A percentile compares a stretch with the other conserved stretches of the same genome.
These are phyloP conservation scores for Allobates femoralis DNA, from an alignment of 2,797 vertebrate species.

Conservation along the genomic window DNA sequence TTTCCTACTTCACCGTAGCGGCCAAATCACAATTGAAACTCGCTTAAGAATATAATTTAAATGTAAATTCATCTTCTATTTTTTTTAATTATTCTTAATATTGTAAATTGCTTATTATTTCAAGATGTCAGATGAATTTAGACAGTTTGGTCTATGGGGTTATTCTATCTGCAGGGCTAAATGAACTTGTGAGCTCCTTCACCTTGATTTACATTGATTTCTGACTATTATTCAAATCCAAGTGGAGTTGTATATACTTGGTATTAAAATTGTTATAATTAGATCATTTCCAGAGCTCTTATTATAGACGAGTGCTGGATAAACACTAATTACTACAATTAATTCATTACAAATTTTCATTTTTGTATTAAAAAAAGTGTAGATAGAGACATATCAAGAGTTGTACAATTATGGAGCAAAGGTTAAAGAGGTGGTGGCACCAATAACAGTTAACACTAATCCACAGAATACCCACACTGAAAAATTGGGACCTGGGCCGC, in stretches of 20 bases:
- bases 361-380: not conserved
- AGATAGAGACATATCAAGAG: not conserved
- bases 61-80: constrained; percentile 38
- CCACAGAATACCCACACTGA: too few species aligned
- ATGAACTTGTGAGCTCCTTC: not conserved
- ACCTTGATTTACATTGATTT: not conserved
- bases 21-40: constrained; percentile 41
- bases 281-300: not conserved
- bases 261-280: not conserved
- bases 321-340: too few species aligned
- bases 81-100: constrained; percentile 16
- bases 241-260: not conserved
- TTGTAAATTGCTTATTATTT: constrained; percentile 30
- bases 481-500: too few species aligned
- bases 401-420: not conserved
- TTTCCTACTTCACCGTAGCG: constrained; percentile 32
- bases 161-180: constrained; percentile 1
- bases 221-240: not conserved
- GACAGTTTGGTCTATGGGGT: constrained; percentile 14
- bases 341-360: not conserved
- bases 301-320: too few species aligned
- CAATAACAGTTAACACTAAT: too few species aligned
- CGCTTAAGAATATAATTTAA: constrained; percentile 48
- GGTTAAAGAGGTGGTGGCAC: not conserved
- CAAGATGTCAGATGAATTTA: constrained; percentile 29